Conservation (phyloP, 2,113 vertebrate species). For the Cyprinodon variegatus region DNA sequence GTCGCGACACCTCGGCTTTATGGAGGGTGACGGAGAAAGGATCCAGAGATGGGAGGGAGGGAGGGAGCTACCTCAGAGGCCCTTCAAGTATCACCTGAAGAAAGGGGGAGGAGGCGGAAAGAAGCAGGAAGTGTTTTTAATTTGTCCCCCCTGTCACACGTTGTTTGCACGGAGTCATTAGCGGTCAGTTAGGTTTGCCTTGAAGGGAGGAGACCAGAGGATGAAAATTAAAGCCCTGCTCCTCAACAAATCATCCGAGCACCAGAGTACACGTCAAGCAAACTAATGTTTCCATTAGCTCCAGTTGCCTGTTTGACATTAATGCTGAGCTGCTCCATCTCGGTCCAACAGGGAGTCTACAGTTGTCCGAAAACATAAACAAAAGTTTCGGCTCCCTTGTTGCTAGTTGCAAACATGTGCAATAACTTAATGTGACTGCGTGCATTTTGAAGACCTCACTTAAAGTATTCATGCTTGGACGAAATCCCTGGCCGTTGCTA, state of each 20-base stretch:
- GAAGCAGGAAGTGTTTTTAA: conserved; percentile 62
- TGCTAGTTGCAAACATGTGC: conserved; percentile 73
- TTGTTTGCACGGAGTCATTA: conserved; percentile 79
- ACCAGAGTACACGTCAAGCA: conserved; percentile 39
- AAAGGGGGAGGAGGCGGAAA: conserved; percentile 33
- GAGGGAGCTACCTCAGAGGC: conserved; percentile 40
- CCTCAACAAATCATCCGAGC: conserved; percentile 70
- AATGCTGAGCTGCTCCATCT: conserved; percentile 73
- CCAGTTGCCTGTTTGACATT: conserved; percentile 61
- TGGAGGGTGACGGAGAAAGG: conserved; percentile 78
- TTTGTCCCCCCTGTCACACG: conserved; percentile 79
- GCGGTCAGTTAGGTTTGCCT: conserved; percentile 66
- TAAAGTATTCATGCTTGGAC: conserved; percentile 61
- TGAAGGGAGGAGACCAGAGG: conserved; percentile 61
- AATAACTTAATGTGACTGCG: conserved; percentile 72
- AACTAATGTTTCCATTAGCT: conserved; percentile 63
- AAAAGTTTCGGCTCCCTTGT: conserved; percentile 55
- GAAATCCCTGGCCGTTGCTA: conserved; percentile 60
- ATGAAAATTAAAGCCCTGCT: conserved; percentile 73
- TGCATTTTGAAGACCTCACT: conserved; percentile 67
- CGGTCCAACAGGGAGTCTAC: conserved; percentile 46
- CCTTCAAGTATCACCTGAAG: conserved; percentile 72
- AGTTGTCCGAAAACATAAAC: conserved; percentile 70
- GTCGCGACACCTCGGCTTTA: conserved; percentile 73
- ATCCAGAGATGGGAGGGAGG: conserved; percentile 64